Conservation (phyloP, 2,888 invertebrate species). For the Meliscaeva auricollis region DNA sequence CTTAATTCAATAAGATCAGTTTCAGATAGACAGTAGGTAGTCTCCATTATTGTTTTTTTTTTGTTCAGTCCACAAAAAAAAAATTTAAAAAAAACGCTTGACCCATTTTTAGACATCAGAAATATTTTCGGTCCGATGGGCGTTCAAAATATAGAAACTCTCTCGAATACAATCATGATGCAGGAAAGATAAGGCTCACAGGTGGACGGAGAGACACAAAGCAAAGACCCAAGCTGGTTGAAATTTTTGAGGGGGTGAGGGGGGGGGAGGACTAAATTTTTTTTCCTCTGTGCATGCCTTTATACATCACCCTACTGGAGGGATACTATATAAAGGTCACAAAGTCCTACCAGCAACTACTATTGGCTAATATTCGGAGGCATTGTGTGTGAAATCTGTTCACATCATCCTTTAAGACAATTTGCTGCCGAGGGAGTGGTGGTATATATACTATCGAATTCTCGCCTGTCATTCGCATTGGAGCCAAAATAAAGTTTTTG, state of each 20-base stretch:
- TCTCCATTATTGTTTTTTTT: conserved; percentile 11
- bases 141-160: conserved; percentile 26
- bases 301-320: conserved; percentile 21
- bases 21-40: conserved; percentile 15
- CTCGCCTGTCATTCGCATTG: conserved; percentile 24
- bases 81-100: conserved; percentile 1
- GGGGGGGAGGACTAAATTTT: conserved; percentile 12
- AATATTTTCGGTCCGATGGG: conserved; percentile 50
- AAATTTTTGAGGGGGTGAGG: neutral
- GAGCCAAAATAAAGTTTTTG: conserved; percentile 63
- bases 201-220: conserved; percentile 48
- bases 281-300: conserved; percentile 34
- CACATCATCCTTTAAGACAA: conserved; percentile 56
- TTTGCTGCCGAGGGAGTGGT: conserved; percentile 11
- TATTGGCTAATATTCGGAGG: conserved; percentile 13
- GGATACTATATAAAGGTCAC: conserved; percentile 51
- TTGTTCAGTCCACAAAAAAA: conserved; percentile 20
- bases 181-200: conserved; percentile 47
- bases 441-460: conserved; percentile 12
- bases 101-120: conserved; percentile 34
- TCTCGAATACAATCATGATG: conserved; percentile 37
- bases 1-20: neutral
- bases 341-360: conserved; percentile 44
- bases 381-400: conserved; percentile 50
- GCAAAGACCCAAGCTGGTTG: neutral